These are phyloP conservation scores for Holcopasites calliopsidis DNA, from an alignment of 1,140 invertebrate genomes.

Conservation along the genomic window DNA sequence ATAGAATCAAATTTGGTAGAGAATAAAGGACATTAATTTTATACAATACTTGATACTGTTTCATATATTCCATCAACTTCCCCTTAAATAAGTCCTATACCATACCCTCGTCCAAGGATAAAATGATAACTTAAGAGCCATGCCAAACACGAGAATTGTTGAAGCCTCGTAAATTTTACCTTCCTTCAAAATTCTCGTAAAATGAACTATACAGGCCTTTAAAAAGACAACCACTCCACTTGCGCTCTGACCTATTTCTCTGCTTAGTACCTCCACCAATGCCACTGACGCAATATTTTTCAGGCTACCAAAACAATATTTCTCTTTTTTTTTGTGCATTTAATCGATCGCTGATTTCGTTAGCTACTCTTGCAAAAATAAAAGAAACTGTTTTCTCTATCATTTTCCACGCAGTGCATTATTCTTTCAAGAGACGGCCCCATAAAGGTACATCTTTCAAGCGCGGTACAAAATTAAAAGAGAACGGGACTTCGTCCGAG, in stretches of 20 bases:
- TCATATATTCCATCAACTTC: not conserved
- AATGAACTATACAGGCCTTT: not conserved
- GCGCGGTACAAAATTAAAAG: not conserved
- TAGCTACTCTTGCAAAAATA: too few relatives aligned
- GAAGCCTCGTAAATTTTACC: not conserved
- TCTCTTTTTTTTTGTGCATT: not conserved
- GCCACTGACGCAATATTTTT: too few relatives aligned
- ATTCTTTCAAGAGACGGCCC: not conserved
- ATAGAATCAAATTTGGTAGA: conserved; percentile 11
- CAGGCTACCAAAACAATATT: not conserved
- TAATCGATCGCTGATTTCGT: too few relatives aligned
- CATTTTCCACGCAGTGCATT: not conserved
- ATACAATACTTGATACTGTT: conserved; percentile 12
- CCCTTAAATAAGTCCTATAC: not conserved
- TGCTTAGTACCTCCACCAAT: not conserved
- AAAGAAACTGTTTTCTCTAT: too few relatives aligned
- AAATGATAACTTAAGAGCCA: not conserved
- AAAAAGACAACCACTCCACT: not conserved
- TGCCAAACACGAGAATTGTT: not conserved
- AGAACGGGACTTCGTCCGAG: too few relatives aligned
- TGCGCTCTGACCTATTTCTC: conserved; percentile 13
- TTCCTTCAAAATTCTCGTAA: not conserved
- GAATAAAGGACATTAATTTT: conserved; percentile 38
- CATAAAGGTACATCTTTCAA: not conserved
- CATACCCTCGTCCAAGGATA: too few relatives aligned